These are phyloP conservation scores for Agrenia bidenticulata DNA, from an alignment of 2,888 invertebrate genomes.

Conservation along the genomic window DNA sequence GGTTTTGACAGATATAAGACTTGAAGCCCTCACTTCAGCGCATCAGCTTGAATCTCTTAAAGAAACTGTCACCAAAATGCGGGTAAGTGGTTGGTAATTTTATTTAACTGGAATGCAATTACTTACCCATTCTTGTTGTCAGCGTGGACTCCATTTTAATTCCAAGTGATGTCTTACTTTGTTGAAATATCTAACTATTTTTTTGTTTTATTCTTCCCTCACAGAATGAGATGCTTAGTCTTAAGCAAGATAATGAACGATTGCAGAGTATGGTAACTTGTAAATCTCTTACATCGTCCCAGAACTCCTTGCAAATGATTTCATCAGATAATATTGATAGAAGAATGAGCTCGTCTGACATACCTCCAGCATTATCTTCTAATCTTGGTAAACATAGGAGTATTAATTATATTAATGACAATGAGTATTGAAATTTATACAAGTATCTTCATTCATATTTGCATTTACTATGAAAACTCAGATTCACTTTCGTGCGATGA, in stretches of 20 bases:
- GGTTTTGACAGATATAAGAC: conserved; percentile 90
- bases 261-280: conserved; percentile 78
- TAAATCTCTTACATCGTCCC: conserved; percentile 62
- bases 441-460: neutral
- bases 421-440: no score
- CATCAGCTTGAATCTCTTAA: conserved; percentile 95
- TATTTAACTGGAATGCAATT: neutral
- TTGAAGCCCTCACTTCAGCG: conserved; percentile 94
- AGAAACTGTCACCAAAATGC: conserved; percentile 96
- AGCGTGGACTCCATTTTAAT: neutral
- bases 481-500: conserved; percentile 50
- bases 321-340: conserved; percentile 57
- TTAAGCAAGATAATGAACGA: conserved; percentile 95
- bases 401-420: neutral
- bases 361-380: conserved; percentile 41
- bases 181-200: neutral
- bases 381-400: conserved; percentile 32
- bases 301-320: conserved; percentile 57
- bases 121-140: conserved; percentile 6
- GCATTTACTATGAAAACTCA: conserved; percentile 17
- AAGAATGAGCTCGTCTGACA: conserved; percentile 58
- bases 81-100: conserved; percentile 68
- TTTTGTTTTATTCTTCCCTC: conserved; percentile 53
- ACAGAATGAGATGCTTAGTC: conserved; percentile 90
- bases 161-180: no score